Base-by-base conservation (phyloP, 92 coral and sea anemone genomes). In the Porites lobata region DNA sequence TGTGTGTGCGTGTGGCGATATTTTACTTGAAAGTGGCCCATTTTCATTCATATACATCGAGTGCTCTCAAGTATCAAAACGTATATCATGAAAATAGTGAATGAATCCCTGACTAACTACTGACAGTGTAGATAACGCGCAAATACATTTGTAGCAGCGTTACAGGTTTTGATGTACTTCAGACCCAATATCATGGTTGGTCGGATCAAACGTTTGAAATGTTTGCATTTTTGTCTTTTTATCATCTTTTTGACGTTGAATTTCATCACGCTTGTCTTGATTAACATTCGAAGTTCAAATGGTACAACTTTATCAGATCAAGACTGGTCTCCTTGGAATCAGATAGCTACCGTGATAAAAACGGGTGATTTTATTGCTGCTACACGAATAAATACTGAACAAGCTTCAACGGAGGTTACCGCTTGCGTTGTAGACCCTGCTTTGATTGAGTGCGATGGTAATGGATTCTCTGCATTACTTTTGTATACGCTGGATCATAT, bases 361-460 rank as follows among this genome's bases (percentile, higher is more conserved):
- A 56, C 61, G 12, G 61, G 11, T 3, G 61, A 14, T 56, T 10
- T 10, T 14, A 56, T 56, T 57, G 68, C 68, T 38, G 75, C 75
- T 26, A 51, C 64, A 22, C 47, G 85, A 53, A 43, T 8, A 14
- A 80, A 80, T 29, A 5, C 47, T 17, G n/a, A 54, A 14, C n/a
- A 50, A 65, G 9, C 63, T 2, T 50, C 59, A 11, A 24, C 29
- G 12, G 79, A 54, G 22, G 19, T 13, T 1, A 50, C 85, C 67
- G 84, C 84, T 17, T 94, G 96, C 68, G 91, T 84, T 32, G 92
- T 93, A 2, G 96, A 94, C 69, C 59, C 88, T 0, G 89, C 87
- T 19, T 24, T 94, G 4, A 72, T 75, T 38, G 88, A 86, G 15
- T 94, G 96, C 67, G 70, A 70, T 64, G 87, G 75, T 71, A 62